Evolutionary conservation across 2,113 vertebrate species (phyloP), one percentile per base, ranked within the genome.

Genomic region (Mionectes macconnelli): DNA sequence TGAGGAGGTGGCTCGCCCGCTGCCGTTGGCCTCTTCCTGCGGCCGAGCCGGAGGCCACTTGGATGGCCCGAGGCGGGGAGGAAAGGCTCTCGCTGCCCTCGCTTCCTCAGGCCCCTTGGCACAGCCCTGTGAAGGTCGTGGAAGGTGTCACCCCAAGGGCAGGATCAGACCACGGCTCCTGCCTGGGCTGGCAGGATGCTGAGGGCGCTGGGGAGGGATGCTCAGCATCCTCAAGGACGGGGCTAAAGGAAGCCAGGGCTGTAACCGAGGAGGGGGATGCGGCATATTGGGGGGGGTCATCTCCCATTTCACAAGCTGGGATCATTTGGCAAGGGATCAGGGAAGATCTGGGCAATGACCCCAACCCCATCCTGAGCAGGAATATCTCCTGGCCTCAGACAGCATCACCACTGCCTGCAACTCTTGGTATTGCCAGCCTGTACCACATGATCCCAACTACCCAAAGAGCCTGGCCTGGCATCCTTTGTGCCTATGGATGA

Each of bases 11-110:
- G 93, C 92, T 84, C 47, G 53, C 92, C 95, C 69, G 72, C 57
- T 44, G 24, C 92, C 84, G 95, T 95, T 95, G 87, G 94, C 96
- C 94, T 96, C 94, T 97, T 90, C 81, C 87, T 96, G 92, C 92
- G 28, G 49, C 73, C 55, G 6, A 66, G 79, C 62, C 9, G 53
- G 92, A 94, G 91, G 96, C 96, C 97, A 93, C 79, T 97, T 78
- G 93, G 44, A 96, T 69, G 93, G 94, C 84, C 47, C 6, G 91
- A 10, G 68, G 49, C 6, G 2, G n/a, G 59, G 45, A 75, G 80
- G 21, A 68, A n/a, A 87, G 50, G 44, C 42, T 47, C 17, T 33
- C 0, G 7, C 39, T 12, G 12, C 49, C 49, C 47, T 68, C 1
- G 12, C 30, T 31, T 47, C 69, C 72, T 53, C 3, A 0, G 69